These are phyloP conservation scores for Cochlearius cochlearius DNA, from an alignment of 2,113 vertebrate genomes.

Conservation along the genomic window DNA sequence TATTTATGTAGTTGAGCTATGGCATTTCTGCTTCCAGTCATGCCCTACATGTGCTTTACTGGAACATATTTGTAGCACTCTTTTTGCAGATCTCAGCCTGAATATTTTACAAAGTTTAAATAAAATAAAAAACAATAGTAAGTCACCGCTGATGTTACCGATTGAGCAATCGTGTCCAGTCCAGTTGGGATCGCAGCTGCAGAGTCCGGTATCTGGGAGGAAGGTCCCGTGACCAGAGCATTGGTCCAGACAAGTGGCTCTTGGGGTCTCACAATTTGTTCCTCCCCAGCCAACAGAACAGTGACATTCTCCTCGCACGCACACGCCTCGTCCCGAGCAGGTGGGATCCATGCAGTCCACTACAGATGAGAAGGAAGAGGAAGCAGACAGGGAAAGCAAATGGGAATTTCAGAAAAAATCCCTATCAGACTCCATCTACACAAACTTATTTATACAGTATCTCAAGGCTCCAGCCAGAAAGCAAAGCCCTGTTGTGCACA, in stretches of 20 bases:
- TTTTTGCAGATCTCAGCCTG: background rate
- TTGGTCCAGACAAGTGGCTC: slow-evolving; percentile 94
- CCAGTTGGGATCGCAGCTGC: slow-evolving; percentile 95
- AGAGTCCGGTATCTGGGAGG: slow-evolving; percentile 86
- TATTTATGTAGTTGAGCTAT: slow-evolving; percentile 4
- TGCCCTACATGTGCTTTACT: background rate
- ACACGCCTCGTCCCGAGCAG: slow-evolving; percentile 91
- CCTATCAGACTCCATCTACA: background rate
- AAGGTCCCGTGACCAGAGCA: slow-evolving; percentile 95
- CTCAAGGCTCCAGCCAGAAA: background rate
- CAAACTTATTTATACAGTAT: background rate
- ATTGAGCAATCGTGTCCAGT: slow-evolving; percentile 93
- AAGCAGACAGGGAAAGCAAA: background rate
- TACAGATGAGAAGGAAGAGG: slow-evolving; percentile 40
- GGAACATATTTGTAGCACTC: background rate
- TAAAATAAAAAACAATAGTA: background rate
- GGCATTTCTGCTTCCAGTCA: slow-evolving; percentile 4
- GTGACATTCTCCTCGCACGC: slow-evolving; percentile 94
- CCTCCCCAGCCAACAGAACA: slow-evolving; percentile 96
- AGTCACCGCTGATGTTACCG: slow-evolving; percentile 71
- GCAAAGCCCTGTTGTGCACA: background rate
- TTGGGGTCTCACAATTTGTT: slow-evolving; percentile 87
- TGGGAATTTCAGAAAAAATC: background rate
- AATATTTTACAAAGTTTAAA: background rate
- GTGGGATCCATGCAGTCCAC: slow-evolving; percentile 98